A percentile compares a stretch with the other conserved stretches of the same genome.
phyloP scores from a whole-genome alignment of 1,140 invertebrate genomes.

The silkworm (Bombyx mori) region DNA sequence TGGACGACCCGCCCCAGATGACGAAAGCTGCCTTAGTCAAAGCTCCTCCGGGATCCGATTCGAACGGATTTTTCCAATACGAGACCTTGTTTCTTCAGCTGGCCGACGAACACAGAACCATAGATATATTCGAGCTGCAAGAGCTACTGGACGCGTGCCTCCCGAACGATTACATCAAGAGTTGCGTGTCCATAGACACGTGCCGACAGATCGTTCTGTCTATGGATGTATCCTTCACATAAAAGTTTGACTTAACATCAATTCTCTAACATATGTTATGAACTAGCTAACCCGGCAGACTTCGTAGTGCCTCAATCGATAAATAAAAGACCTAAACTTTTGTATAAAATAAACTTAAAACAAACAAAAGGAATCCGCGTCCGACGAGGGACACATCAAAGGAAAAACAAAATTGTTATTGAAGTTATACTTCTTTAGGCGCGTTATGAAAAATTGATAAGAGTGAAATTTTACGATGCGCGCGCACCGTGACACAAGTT shows the following conservation, averaged over 20 bases:
- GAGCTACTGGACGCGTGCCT: slow-evolving; percentile 92
- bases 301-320: no score
- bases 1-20: slow-evolving; percentile 82
- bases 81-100: slow-evolving; percentile 92
- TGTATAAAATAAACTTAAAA: no score
- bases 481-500: no score
- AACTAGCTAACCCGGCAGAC: no score
- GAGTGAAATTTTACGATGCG: no score
- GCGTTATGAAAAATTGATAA: no score
- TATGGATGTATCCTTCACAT: slow-evolving; percentile 81
- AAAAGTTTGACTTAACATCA: background rate
- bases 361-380: no score
- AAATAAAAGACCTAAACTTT: no score
- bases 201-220: slow-evolving; percentile 91
- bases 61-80: slow-evolving; percentile 86
- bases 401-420: no score
- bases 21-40: slow-evolving; percentile 82
- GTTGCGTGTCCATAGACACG: slow-evolving; percentile 92
- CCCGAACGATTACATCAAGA: slow-evolving; percentile 96
- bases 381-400: no score
- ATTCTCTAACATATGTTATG: background rate
- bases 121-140: slow-evolving; percentile 93
- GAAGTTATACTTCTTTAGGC: no score
- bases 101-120: slow-evolving; percentile 89
- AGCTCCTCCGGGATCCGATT: slow-evolving; percentile 76